A percentile compares a stretch with the other conserved stretches of the same genome.
Evolutionary conservation across 1,140 invertebrate species (phyloP).

Genomic region (Hesperophylax magnus): DNA sequence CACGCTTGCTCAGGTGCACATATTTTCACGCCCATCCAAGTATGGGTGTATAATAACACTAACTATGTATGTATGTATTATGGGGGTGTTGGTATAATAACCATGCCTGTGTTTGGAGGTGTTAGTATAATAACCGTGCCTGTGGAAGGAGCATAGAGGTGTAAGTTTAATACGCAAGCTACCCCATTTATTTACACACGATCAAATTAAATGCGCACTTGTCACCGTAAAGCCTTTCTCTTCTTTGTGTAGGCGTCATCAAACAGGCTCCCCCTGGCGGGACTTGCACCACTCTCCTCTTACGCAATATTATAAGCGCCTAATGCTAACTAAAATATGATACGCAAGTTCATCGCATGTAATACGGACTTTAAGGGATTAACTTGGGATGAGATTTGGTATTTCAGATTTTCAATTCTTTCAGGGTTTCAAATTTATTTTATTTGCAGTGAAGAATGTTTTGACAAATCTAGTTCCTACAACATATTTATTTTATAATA

Average conservation of each 20-base stretch:
- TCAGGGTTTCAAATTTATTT: too few species aligned
- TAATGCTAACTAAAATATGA: conserved; percentile 48
- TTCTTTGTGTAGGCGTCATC: conserved; percentile 50
- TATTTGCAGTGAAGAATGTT: too few species aligned
- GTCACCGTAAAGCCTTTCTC: conserved; percentile 51
- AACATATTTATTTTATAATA: too few species aligned
- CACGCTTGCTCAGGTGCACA: conserved; percentile 12
- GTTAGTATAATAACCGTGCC: too few species aligned
- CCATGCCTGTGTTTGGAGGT: too few species aligned
- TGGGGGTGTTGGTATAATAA: too few species aligned
- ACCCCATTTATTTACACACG: conserved; percentile 56
- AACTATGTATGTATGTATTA: not conserved
- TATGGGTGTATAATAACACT: not conserved
- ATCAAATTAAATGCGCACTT: conserved; percentile 58
- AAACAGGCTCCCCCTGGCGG: conserved; percentile 33
- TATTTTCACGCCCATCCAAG: not conserved
- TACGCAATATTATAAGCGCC: conserved; percentile 48
- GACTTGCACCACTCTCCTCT: conserved; percentile 21
- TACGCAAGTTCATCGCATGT: conserved; percentile 19
- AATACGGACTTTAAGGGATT: not conserved
- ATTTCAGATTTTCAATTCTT: too few species aligned
- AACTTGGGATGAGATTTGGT: too few species aligned
- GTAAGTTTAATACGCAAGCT: not conserved
- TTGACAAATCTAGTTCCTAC: too few species aligned
- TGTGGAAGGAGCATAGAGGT: too few species aligned